These are phyloP conservation scores for Azorinus chamasolen DNA, from an alignment of 2,888 invertebrate species.

Conservation along the genomic window DNA sequence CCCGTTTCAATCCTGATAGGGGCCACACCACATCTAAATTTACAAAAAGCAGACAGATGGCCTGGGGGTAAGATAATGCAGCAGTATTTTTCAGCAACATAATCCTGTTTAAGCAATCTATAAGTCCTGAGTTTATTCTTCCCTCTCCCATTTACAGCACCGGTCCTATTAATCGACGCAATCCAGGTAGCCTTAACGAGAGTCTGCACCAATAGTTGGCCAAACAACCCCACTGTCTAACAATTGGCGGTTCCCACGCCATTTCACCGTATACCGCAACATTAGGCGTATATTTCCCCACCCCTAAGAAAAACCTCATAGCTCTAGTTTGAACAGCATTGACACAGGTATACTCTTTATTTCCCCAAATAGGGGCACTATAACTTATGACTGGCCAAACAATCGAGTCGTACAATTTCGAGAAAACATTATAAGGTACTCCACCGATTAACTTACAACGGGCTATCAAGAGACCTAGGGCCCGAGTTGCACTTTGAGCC, in stretches of 20 bases:
- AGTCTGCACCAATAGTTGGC: conserved; percentile 1
- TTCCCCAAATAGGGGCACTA: conserved; percentile 11
- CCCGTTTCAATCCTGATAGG: conserved; percentile 9
- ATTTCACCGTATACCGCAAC: conserved; percentile 40
- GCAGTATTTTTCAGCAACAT: conserved; percentile 1
- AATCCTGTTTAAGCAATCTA: background rate
- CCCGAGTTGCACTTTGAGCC: conserved; percentile 13
- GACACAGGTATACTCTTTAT: conserved; percentile 33
- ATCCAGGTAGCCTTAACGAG: too few relatives aligned
- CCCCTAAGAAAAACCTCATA: conserved; percentile 3
- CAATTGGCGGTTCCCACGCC: conserved; percentile 33
- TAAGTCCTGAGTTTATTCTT: conserved; percentile 4
- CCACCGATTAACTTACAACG: conserved; percentile 1
- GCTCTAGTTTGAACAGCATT: conserved; percentile 25
- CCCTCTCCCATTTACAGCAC: background rate
- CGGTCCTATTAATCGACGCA: background rate
- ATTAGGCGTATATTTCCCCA: too few relatives aligned
- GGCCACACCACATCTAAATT: conserved; percentile 6
- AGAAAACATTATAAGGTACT: conserved; percentile 12
- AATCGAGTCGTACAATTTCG: conserved; percentile 8
- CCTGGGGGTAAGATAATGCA: conserved; percentile 2
- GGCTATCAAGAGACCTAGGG: conserved; percentile 17
- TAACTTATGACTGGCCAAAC: conserved; percentile 7
- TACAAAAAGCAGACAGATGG: background rate
- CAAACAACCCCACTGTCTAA: conserved; percentile 21